Base-by-base conservation (phyloP, 2,888 invertebrate genomes). In the Clistopyga incitator region DNA sequence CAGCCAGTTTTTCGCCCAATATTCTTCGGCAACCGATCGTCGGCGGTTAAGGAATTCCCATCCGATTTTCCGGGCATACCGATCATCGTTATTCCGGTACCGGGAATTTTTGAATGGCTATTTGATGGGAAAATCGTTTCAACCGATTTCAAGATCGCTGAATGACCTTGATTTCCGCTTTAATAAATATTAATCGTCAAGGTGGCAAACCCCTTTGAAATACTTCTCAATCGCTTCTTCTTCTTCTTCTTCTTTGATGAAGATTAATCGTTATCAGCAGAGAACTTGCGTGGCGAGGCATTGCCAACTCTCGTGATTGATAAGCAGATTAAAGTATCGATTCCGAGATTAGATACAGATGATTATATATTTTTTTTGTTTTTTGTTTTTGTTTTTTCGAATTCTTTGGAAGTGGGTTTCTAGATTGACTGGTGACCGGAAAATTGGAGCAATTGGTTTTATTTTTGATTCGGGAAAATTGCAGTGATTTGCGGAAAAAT, bases 281-380 rank as follows among this genome's bases (percentile, higher is more conserved):
- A 38, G 2, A 64, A 64, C 38, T 38, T 64, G 18, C 64, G 64
- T 10, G n/a, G 34, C 18, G n/a, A 59, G 18, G 15, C 29, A 34
- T 61, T 34, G 8, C 34, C 15, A 3, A 38, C n/a, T 34, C 34
- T 34, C 34, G 34, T 34, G 61, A 34, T 34, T 18, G 61, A 61
- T 61, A 61, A 38, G n/a, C 18, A n/a, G 61, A 11, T 38, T 20
- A 11, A 2, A n/a, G n/a, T 18, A 64, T 64, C 38, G 64, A 64
- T 38, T 11, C 20, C 10, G 11, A 20, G 64, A 64, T 64, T 38
- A 64, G 18, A 64, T 38, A 38, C 38, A 20, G 1, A 64, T 42
- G 11, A 18, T 18, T 11, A 64, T 64, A 0, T 20, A 42, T 2
- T 18, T 18, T 38, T n/a, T 50, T 50, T n/a, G 2, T n/a, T n/a